phyloP scores from a whole-genome alignment of 2,113 vertebrate genomes.

The Semicossyphus pulcher region DNA sequence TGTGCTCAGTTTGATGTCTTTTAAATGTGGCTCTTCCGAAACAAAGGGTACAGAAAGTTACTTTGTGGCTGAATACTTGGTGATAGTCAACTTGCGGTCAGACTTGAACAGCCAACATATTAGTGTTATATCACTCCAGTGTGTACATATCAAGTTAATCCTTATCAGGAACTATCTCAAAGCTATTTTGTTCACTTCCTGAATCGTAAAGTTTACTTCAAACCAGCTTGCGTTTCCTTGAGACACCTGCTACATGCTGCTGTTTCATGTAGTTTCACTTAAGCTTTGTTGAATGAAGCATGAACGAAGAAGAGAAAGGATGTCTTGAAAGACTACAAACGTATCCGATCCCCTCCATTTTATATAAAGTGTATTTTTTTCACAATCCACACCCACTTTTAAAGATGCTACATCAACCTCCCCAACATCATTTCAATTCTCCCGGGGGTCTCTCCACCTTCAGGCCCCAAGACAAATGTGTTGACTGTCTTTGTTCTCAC shows the following conservation, averaged over 20 bases:
- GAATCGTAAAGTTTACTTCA: background rate
- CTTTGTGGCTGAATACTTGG: background rate
- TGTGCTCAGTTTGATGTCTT: too few species aligned
- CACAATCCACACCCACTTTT: background rate
- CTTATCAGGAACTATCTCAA: background rate
- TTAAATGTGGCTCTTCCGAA: too few species aligned
- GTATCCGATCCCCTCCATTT: too few species aligned
- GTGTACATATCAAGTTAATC: background rate
- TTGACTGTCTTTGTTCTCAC: slow-evolving; percentile 45
- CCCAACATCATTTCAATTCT: background rate
- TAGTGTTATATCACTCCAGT: background rate
- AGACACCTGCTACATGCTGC: background rate
- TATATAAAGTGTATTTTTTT: too few species aligned
- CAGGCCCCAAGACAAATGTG: background rate
- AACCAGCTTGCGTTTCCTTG: background rate
- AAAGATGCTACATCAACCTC: background rate
- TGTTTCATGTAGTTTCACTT: background rate
- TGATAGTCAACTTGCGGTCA: background rate
- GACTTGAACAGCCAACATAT: background rate
- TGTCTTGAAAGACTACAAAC: too few species aligned
- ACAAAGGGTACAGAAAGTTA: too few species aligned
- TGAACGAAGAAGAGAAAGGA: background rate
- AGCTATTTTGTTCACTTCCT: background rate
- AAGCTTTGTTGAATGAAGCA: background rate
- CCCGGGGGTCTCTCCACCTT: background rate